phyloP scores from a whole-genome alignment of 1,140 invertebrate genomes.

The Habropoda laboriosa region DNA sequence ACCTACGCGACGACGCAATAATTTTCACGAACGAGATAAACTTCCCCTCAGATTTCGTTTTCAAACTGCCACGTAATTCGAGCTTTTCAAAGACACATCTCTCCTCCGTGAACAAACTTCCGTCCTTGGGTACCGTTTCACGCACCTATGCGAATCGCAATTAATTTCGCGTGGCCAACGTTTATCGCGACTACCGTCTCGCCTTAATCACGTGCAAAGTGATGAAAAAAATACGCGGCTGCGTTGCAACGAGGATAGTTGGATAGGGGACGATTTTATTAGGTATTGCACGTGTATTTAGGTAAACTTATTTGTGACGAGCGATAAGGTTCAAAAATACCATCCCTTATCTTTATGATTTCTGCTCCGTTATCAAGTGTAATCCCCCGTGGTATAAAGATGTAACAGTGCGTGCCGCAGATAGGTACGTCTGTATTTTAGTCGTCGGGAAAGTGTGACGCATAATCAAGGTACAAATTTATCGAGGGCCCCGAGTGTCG shows the following conservation, averaged over 20 bases:
- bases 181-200: background rate
- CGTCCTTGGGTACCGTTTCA: slow-evolving; percentile 16
- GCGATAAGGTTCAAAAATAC: slow-evolving; percentile 59
- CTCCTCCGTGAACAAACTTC: background rate
- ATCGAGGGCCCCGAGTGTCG: background rate
- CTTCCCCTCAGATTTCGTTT: background rate
- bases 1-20: too few species aligned
- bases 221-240: background rate
- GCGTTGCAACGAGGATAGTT: background rate
- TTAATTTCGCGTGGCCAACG: slow-evolving; percentile 32
- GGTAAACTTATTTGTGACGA: slow-evolving; percentile 20
- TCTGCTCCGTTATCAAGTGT: slow-evolving; percentile 25
- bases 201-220: background rate
- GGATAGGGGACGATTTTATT: background rate
- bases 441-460: slow-evolving; percentile 7
- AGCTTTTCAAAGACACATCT: background rate
- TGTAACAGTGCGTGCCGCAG: slow-evolving; percentile 20
- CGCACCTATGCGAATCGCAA: slow-evolving; percentile 30
- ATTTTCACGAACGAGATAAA: too few species aligned
- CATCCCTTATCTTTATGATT: slow-evolving; percentile 60
- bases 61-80: background rate
- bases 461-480: slow-evolving; percentile 7
- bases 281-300: background rate
- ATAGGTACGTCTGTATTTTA: slow-evolving; percentile 9
- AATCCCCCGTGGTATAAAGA: slow-evolving; percentile 37